Percentiles rank a stretch among this genome's conserved stretches.
Conservation (phyloP, 1,140 invertebrate species). For the Uloborus diversus region DNA sequence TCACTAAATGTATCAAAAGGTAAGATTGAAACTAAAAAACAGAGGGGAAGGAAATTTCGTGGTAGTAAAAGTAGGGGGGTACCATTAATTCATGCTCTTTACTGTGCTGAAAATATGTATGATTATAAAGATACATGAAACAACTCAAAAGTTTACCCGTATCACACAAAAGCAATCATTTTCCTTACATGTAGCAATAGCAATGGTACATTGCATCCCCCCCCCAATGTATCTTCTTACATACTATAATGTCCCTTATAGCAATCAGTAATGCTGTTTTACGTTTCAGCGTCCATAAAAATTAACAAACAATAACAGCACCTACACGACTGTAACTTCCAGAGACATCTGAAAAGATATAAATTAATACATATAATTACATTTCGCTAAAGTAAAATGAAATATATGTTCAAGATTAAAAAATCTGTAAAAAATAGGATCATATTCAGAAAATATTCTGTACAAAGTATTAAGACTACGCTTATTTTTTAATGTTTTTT, state of each 20-base stretch:
- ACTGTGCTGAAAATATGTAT: neutral
- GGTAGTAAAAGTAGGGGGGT: neutral
- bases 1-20: neutral
- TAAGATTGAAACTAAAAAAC: no score
- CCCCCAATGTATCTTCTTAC: neutral
- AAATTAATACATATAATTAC: neutral
- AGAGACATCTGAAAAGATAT: neutral
- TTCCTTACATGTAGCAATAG: slow-evolving; percentile 38
- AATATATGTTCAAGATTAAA: neutral
- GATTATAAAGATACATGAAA: neutral
- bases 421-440: neutral
- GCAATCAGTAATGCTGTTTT: neutral
- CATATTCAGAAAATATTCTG: neutral
- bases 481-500: neutral
- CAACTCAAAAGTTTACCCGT: neutral
- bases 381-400: neutral
- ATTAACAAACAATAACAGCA: slow-evolving; percentile 19
- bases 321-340: slow-evolving; percentile 29
- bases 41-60: neutral
- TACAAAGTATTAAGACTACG: neutral
- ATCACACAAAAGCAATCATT: neutral
- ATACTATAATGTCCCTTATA: neutral
- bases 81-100: neutral
- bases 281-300: neutral
- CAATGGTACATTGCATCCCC: slow-evolving; percentile 14